These are phyloP conservation scores for Aphelenchoides besseyi DNA, from an alignment of 1,140 invertebrate species.

Conservation along the genomic window DNA sequence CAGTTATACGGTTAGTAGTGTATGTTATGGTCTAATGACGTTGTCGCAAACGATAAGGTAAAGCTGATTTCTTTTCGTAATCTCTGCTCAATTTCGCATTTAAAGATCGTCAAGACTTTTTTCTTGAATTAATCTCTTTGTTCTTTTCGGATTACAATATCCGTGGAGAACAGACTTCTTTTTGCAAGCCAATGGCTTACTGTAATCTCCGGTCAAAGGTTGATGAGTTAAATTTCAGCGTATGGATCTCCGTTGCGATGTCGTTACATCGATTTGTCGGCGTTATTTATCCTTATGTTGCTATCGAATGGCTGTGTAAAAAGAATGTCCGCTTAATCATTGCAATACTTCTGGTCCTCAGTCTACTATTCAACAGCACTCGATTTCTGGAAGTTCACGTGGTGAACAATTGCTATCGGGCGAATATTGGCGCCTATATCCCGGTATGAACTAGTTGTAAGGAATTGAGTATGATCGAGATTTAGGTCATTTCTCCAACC, in stretches of 20 bases:
- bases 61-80: not conserved
- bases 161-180: no score
- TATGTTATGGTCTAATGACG: constrained; percentile 50
- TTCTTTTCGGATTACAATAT: no score
- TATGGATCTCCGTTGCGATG: constrained; percentile 54
- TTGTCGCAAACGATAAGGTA: constrained; percentile 49
- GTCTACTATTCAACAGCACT: constrained; percentile 46
- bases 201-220: no score
- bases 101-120: no score
- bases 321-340: constrained; percentile 43
- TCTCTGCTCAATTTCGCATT: not conserved
- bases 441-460: constrained; percentile 20
- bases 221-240: constrained; percentile 23
- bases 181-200: no score
- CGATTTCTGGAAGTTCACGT: constrained; percentile 48
- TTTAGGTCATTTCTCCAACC: constrained; percentile 36
- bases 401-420: constrained; percentile 31
- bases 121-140: no score
- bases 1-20: constrained; percentile 40
- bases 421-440: constrained; percentile 31
- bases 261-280: constrained; percentile 49
- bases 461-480: constrained; percentile 23
- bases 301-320: constrained; percentile 28
- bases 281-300: constrained; percentile 50
- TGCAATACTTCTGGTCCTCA: constrained; percentile 27